These are phyloP conservation scores for Drosophila incognita DNA, from an alignment of 2,888 invertebrate species.

Conservation along the genomic window DNA sequence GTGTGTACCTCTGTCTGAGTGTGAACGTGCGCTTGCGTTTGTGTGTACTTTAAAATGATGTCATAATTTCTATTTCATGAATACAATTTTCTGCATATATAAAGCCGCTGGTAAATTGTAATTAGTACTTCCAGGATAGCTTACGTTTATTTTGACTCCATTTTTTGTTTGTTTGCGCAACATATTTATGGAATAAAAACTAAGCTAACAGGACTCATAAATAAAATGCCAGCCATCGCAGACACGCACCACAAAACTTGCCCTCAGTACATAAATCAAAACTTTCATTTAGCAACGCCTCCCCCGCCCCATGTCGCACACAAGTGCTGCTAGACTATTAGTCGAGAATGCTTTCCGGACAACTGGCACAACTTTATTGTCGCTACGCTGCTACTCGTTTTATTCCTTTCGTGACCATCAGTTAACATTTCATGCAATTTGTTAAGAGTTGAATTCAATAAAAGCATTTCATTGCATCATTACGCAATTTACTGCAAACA, in stretches of 20 bases:
- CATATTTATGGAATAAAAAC: slow-evolving; percentile 15
- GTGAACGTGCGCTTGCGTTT: slow-evolving; percentile 25
- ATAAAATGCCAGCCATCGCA: slow-evolving; percentile 56
- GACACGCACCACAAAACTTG: slow-evolving; percentile 66
- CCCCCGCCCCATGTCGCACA: slow-evolving; percentile 1
- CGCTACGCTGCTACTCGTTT: slow-evolving; percentile 2
- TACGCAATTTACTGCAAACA: slow-evolving; percentile 60
- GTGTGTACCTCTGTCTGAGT: slow-evolving; percentile 21
- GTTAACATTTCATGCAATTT: slow-evolving; percentile 56
- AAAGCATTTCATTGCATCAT: slow-evolving; percentile 67
- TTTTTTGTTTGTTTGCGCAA: slow-evolving; percentile 29
- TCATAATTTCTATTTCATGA: slow-evolving; percentile 24
- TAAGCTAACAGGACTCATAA: slow-evolving; percentile 57
- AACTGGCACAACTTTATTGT: slow-evolving; percentile 20
- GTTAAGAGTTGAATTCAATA: slow-evolving; percentile 60
- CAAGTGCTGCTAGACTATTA: not conserved
- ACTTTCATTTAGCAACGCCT: slow-evolving; percentile 28
- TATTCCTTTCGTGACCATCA: slow-evolving; percentile 1
- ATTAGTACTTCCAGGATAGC: slow-evolving; percentile 40
- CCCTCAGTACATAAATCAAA: slow-evolving; percentile 68
- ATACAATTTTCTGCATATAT: slow-evolving; percentile 27
- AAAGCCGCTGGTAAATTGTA: slow-evolving; percentile 29
- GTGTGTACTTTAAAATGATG: slow-evolving; percentile 27
- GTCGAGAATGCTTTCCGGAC: slow-evolving; percentile 14
- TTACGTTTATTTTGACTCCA: slow-evolving; percentile 16